Evolutionary conservation across 2,888 invertebrate species (phyloP).

Genomic region (Amaurobius ferox): DNA sequence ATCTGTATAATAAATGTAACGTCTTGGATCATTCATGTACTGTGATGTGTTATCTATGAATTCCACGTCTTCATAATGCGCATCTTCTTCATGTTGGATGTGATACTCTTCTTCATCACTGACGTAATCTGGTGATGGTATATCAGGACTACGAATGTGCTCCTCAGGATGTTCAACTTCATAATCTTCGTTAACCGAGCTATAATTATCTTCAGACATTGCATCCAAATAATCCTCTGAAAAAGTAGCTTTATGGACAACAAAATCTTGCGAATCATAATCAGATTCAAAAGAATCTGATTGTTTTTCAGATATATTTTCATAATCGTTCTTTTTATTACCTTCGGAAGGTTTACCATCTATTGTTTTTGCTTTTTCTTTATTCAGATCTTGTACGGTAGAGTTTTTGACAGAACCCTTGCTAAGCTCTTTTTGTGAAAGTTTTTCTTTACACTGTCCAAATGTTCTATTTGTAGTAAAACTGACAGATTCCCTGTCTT

Average conservation of each 20-base stretch:
- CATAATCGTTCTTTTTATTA: conserved; percentile 21
- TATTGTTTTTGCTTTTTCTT: background rate
- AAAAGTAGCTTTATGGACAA: conserved; percentile 68
- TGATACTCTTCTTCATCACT: conserved; percentile 73
- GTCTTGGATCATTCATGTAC: conserved; percentile 65
- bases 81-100: conserved; percentile 52
- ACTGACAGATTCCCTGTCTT: background rate
- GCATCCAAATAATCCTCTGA: conserved; percentile 62
- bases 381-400: background rate
- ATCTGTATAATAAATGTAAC: conserved; percentile 69
- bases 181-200: conserved; percentile 69
- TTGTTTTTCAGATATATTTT: conserved; percentile 35
- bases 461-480: conserved; percentile 44
- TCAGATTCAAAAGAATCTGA: conserved; percentile 61
- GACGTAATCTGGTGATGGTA: conserved; percentile 74
- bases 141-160: conserved; percentile 65
- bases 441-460: conserved; percentile 53
- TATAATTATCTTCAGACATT: conserved; percentile 68
- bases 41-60: conserved; percentile 69
- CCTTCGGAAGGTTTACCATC: background rate
- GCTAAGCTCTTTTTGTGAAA: conserved; percentile 29
- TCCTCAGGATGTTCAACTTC: conserved; percentile 57
- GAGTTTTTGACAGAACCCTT: conserved; percentile 9
- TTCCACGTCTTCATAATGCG: conserved; percentile 54
- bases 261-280: conserved; percentile 65